Base-by-base conservation (phyloP, 2,113 vertebrate genomes). In the Nematolebias whitei region DNA sequence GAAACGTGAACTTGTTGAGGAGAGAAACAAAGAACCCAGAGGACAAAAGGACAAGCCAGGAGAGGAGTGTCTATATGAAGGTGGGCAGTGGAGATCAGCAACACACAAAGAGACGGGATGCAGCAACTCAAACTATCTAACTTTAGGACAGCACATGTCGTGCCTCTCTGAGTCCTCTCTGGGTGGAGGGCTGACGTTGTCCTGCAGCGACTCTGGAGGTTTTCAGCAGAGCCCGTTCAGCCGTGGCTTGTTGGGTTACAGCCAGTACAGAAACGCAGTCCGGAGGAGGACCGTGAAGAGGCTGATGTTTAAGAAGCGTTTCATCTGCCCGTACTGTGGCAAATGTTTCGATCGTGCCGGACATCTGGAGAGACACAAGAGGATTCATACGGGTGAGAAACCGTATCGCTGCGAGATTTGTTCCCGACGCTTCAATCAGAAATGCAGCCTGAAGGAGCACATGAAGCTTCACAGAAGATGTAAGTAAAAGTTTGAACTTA, bases 331-430 rank as follows among this genome's bases (percentile, higher is more conserved):
- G 0, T 87, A 87, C 22, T 91, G 90, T 2, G 85, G 88, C 1
- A 91, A 91, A 53, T 71, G 52, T 1, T 91, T 91, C 0, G 85
- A 86, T n/a, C 87, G 84, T 0, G 23, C 70, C 0, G 87, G 83
- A 0, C 87, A 91, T 54, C 78, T 91, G 0, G 90, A 89, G 68
- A 48, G 88, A 10, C 90, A 91, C 6, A 88, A 89, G 3, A 67
- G 78, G 80, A 89, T 91, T 12, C 90, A 91, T 4, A 91, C 90
- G 0, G 90, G 90, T 0, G 90, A 91, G 79, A 90, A 89, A 49
- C 88, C 90, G 0, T 91, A 80, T 2, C 71, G 72, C 40, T 91
- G 90, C 3, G 87, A 91, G 48, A 47, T 79, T 0, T 91, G 90
- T 4, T 88, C 85, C 4, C 61, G 79, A 4, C 65, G 79, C 1